phyloP scores from a whole-genome alignment of 2,888 invertebrate species.

The Oscheius sp. region DNA sequence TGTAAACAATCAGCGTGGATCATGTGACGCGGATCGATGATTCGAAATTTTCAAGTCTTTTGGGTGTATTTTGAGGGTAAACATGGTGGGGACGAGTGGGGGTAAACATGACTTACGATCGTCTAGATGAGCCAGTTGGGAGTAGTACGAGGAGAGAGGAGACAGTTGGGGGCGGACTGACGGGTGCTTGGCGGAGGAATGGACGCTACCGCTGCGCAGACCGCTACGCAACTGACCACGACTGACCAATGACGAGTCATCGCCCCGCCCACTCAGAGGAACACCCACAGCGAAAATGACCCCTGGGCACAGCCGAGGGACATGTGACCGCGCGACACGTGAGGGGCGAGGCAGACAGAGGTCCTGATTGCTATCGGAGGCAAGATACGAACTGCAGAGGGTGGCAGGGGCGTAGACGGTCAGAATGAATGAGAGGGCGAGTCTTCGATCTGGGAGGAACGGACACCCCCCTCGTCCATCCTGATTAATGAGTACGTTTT shows the following conservation, averaged over 20 bases:
- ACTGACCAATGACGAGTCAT: constrained; percentile 30
- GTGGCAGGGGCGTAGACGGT: constrained; percentile 21
- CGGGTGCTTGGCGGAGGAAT: constrained; percentile 24
- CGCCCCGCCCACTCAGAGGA: constrained; percentile 35
- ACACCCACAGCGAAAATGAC: constrained; percentile 34
- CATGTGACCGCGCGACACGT: constrained; percentile 31
- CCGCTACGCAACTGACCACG: constrained; percentile 26
- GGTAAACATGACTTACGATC: constrained; percentile 6
- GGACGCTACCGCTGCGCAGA: constrained; percentile 26
- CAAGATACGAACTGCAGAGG: constrained; percentile 13
- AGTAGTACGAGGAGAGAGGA: constrained; percentile 22
- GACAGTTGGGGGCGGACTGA: constrained; percentile 27
- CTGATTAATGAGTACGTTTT: constrained; percentile 19
- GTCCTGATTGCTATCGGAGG: constrained; percentile 9
- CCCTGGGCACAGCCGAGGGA: constrained; percentile 15
- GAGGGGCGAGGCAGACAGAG: constrained; percentile 10
- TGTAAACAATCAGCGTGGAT: not conserved
- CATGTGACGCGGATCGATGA: not conserved
- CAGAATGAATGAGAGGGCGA: constrained; percentile 9
- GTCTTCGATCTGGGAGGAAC: constrained; percentile 1
- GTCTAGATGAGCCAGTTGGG: constrained; percentile 20
- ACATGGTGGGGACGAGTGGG: not conserved
- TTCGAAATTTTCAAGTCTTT: not conserved
- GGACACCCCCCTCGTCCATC: not conserved
- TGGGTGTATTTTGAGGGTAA: not conserved